phyloP scores from a whole-genome alignment of 2,888 invertebrate species.

The Drosophila paracracens region DNA sequence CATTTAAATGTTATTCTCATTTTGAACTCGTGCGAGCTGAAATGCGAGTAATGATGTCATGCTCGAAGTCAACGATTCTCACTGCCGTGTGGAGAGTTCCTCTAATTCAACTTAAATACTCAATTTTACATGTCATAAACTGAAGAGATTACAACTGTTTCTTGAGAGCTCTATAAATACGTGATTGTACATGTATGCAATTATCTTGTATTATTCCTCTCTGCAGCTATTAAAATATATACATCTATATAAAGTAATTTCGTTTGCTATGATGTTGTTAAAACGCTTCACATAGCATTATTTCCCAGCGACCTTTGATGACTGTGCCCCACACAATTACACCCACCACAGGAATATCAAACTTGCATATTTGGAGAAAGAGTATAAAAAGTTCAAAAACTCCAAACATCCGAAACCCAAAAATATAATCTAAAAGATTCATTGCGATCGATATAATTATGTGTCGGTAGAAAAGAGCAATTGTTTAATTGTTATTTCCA shows the following conservation, averaged over 20 bases:
- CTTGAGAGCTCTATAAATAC: not conserved
- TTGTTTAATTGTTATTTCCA: not conserved
- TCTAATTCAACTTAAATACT: not conserved
- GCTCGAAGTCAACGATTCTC: not conserved
- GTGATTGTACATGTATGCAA: not conserved
- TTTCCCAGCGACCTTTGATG: slow-evolving; percentile 17
- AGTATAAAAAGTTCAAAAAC: not conserved
- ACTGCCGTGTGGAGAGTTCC: not conserved
- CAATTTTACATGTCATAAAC: not conserved
- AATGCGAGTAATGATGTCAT: not conserved
- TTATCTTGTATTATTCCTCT: not conserved
- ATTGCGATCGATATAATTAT: too few species aligned
- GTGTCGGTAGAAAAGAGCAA: not conserved
- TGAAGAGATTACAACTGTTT: not conserved
- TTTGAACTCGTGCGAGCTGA: not conserved
- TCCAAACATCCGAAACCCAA: not conserved
- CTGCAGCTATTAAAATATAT: slow-evolving; percentile 2
- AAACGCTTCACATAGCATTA: slow-evolving; percentile 20
- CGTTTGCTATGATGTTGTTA: not conserved
- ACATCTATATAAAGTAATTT: slow-evolving; percentile 1
- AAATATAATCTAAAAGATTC: not conserved
- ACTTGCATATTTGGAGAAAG: not conserved
- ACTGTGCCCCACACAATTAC: not conserved
- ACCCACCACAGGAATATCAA: not conserved
- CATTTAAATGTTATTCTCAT: not conserved